Conservation (phyloP, 2,797 vertebrate species). For the Rhyacichthys aspro region DNA sequence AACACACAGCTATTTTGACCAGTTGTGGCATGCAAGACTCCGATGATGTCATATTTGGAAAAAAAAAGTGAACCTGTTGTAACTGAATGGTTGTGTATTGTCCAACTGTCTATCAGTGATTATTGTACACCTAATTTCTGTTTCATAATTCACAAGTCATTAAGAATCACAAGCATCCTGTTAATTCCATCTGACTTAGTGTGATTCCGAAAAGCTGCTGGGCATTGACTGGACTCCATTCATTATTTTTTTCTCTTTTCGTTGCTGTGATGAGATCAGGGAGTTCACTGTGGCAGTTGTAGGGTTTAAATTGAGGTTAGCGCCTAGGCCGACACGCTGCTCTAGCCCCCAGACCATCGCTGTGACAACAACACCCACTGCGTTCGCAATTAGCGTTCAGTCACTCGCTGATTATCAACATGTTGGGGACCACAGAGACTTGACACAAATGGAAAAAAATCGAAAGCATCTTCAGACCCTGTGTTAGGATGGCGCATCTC, state of each 20-base stretch:
- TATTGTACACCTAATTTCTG: too few relatives aligned
- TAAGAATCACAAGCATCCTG: too few relatives aligned
- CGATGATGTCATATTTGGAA: too few relatives aligned
- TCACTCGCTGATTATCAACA: conserved; percentile 36
- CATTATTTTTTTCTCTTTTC: neutral
- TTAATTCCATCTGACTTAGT: neutral
- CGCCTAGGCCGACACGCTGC: conserved; percentile 44
- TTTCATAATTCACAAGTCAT: too few relatives aligned
- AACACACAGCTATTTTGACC: too few relatives aligned
- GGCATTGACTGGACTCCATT: conserved; percentile 5
- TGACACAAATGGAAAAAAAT: too few relatives aligned
- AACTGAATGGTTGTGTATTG: too few relatives aligned
- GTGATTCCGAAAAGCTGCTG: conserved; percentile 4
- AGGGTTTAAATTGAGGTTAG: conserved; percentile 56
- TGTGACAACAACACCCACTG: conserved; percentile 58
- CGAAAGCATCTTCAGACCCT: neutral
- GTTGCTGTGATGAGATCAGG: conserved; percentile 51
- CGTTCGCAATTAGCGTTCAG: conserved; percentile 64
- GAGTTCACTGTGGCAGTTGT: conserved; percentile 46
- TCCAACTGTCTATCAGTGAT: too few relatives aligned
- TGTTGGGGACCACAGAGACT: conserved; percentile 28
- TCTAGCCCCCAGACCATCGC: conserved; percentile 41
- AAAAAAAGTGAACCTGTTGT: too few relatives aligned
- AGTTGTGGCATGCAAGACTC: too few relatives aligned
- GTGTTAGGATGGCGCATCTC: too few relatives aligned